Conservation (phyloP, 2,888 invertebrate species). For the Conistra vaccinii region DNA sequence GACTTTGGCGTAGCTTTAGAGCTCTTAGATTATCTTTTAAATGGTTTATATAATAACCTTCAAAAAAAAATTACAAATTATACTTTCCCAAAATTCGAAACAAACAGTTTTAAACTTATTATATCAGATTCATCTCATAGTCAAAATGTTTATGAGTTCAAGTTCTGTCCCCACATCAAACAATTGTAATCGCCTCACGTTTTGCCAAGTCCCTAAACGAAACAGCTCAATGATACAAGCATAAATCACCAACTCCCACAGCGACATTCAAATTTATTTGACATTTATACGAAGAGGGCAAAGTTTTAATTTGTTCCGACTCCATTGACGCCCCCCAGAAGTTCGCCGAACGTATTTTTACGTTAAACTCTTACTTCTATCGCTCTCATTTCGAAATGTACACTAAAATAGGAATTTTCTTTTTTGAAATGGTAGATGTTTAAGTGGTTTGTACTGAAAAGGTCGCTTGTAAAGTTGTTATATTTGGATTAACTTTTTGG, state of each 20-base stretch:
- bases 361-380: constrained; percentile 59
- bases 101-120: background rate
- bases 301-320: constrained; percentile 69
- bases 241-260: constrained; percentile 63
- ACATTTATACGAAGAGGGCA: constrained; percentile 68
- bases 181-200: constrained; percentile 28
- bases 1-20: background rate
- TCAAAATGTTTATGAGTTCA: constrained; percentile 5
- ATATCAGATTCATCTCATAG: background rate
- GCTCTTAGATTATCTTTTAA: background rate
- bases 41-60: background rate
- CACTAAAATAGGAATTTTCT: constrained; percentile 55
- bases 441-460: constrained; percentile 40
- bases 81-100: no score
- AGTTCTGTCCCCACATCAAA: background rate
- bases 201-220: constrained; percentile 40
- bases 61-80: no score
- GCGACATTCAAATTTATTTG: constrained; percentile 69
- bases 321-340: constrained; percentile 66
- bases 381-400: constrained; percentile 47
- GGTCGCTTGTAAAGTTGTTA: constrained; percentile 4
- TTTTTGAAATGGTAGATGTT: constrained; percentile 54
- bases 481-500: constrained; percentile 35
- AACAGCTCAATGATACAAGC: constrained; percentile 62
- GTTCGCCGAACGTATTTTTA: constrained; percentile 66